Base-by-base conservation (phyloP, 2,888 invertebrate species). In the Frankliniella fusca region DNA sequence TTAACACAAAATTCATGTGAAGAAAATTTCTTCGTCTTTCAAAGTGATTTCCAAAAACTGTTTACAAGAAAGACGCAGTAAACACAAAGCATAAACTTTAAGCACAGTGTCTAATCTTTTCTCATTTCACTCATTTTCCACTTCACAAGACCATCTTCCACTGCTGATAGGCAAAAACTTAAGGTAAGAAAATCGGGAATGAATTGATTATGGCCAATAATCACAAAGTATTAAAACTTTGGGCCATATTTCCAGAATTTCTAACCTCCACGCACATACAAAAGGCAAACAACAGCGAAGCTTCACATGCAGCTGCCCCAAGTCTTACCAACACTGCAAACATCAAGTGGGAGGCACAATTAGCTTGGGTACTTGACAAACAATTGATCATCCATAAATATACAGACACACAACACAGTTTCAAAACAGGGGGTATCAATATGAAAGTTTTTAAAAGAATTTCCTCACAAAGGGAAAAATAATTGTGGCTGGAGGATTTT, bases 271-370 rank as follows among this genome's bases (percentile, higher is more conserved):
- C 38, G n/a, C 54, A 54, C 61, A 61, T 61, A 18, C 61, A 61
- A 61, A 61, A 18, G n/a, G 61, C 20, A 61, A 61, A 61, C 61
- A 61, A 61, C 61, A 61, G 61, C n/a, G 61, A 61, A 61, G 61
- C 61, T 61, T 61, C 70, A 70, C 23, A 70, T 23, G 23, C 54
- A 54, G 54, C 54, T 54, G 54, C 54, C 54, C 11, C 54, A 15
- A 5, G 15, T 18, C 2, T 11, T 54, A 54, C 54, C 54, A 54
- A 54, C 54, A 54, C 18, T 5, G 3, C 11, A 7, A 54, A 54
- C 15, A 54, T 7, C 38, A 2, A 5, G 38, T 38, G 38, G 2
- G 38, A 38, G 38, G 38, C 38, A 5, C 38, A 38, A 38, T 38
- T 2, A 38, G 38, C 38, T 2, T 5, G 38, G 2, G 38, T 38